Evolutionary conservation across 2,113 vertebrate genomes (phyloP), one percentile per base, ranked within the genome.

Genomic region (Pogona vitticeps): DNA sequence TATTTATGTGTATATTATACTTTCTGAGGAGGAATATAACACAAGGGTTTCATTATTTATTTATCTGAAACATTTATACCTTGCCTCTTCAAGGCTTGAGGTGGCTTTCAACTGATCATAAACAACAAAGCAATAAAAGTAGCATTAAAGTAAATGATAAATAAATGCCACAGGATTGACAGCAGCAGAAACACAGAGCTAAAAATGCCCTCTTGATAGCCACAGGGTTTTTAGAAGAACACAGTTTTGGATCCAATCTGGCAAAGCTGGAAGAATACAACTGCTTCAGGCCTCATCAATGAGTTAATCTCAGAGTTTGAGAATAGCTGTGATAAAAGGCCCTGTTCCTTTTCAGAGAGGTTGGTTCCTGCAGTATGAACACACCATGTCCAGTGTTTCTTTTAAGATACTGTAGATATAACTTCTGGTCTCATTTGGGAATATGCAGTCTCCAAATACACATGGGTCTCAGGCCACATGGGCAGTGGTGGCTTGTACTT

Each of bases 31-130:
- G 78, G 36, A 63, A 63, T 8, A 40, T 40, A 80, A 63, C 6
- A 28, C 20, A 38, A 28, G 18, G 21, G 14, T 80, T 63, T 80
- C 23, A 40, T 80, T 63, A 38, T 77, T 77, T 77, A 58, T 77
- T 56, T 77, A n/a, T 77, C 28, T 14, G 28, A 76, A 76, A 17
- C 75, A n/a, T 56, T 76, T 76, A 52, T 76, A 7, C 15, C 75
- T 28, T n/a, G 28, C 46, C 28, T 10, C 6, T 17, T 46, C 31
- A 56, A 56, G 76, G 76, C 31, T 58, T 31, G 46, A 52, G 28
- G 28, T n/a, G 31, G 46, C 46, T 77, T 76, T 77, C 76, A 58
- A 77, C 76, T 56, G 46, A 56, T 77, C 76, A 77, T 77, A 77
- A 77, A n/a, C 31, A 77, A 9, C 46, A 56, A 77, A 77, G 15